Conservation (phyloP, 2,113 vertebrate species). For the Columba janthina region DNA sequence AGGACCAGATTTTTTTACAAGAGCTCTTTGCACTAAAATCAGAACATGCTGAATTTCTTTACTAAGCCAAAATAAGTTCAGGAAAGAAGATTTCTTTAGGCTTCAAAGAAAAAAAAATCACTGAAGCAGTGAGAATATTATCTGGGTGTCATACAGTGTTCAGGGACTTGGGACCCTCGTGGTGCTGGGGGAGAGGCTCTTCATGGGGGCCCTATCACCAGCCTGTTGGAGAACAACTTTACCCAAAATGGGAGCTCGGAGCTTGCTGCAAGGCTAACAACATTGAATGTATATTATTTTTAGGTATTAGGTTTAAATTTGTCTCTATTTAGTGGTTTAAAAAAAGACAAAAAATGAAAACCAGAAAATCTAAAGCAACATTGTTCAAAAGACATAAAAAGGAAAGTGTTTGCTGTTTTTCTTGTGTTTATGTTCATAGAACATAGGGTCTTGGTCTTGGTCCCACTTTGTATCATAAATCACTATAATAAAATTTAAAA, state of each 20-base stretch:
- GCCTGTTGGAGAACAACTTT: background rate
- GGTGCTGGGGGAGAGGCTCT: background rate
- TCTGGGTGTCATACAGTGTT: background rate
- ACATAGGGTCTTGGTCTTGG: background rate
- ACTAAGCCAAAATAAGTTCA: background rate
- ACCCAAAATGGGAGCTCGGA: background rate
- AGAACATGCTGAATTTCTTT: background rate
- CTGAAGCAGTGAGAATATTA: background rate
- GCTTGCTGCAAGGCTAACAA: background rate
- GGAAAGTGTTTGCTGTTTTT: background rate
- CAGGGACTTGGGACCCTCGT: background rate
- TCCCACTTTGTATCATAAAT: constrained; percentile 13
- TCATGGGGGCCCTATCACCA: background rate
- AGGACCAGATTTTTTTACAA: background rate
- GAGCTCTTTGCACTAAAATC: background rate
- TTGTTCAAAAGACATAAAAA: background rate
- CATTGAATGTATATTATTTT: background rate
- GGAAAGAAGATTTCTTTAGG: background rate
- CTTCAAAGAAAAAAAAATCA: background rate
- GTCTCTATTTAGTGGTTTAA: background rate
- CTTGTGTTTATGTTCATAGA: background rate
- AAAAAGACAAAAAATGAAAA: background rate
- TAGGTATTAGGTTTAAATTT: background rate
- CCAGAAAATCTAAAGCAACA: background rate
- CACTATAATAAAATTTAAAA: background rate